Evolutionary conservation across 1,140 invertebrate species (phyloP), one percentile per base, ranked within the genome.

Genomic region (Tyrophagus putrescentiae): DNA sequence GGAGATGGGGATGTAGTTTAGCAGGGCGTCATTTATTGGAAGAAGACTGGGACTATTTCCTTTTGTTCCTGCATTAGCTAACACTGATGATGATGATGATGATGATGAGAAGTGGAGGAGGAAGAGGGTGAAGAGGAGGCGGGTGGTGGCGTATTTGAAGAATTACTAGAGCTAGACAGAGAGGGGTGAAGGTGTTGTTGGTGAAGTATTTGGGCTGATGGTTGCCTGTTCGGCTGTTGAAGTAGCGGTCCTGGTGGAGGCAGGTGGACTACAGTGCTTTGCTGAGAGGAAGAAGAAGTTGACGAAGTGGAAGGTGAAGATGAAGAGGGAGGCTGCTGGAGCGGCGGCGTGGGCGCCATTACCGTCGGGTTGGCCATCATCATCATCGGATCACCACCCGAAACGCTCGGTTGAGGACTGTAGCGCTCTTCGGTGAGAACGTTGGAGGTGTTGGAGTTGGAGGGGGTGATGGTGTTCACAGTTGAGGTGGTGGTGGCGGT

Each of bases 1-100:
- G 60, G 85, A 90, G 64, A 78, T 74, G 9, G 70, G 72, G 61
- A 77, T 73, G 65, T 77, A 77, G 29, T 74, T 73, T 16, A 70
- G 70, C 32, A 70, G 69, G 4, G 56, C 33, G 6, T 33, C 56
- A 6, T 57, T 11, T 7, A 57, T n/a, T n/a, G n/a, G n/a, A n/a
- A n/a, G n/a, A n/a, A n/a, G n/a, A n/a, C n/a, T n/a, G n/a, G n/a
- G n/a, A n/a, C n/a, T n/a, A n/a, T n/a, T n/a, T n/a, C n/a, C n/a
- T n/a, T n/a, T n/a, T n/a, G n/a, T n/a, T n/a, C n/a, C n/a, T n/a
- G n/a, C n/a, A n/a, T n/a, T n/a, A n/a, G n/a, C n/a, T n/a, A n/a
- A n/a, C n/a, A n/a, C n/a, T n/a, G n/a, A n/a, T n/a, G n/a, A n/a
- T n/a, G n/a, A n/a, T n/a, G n/a, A n/a, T n/a, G n/a, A 25, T 48